These are phyloP conservation scores for Ptilonorhynchus violaceus DNA, from an alignment of 2,113 vertebrate species.

Conservation along the genomic window DNA sequence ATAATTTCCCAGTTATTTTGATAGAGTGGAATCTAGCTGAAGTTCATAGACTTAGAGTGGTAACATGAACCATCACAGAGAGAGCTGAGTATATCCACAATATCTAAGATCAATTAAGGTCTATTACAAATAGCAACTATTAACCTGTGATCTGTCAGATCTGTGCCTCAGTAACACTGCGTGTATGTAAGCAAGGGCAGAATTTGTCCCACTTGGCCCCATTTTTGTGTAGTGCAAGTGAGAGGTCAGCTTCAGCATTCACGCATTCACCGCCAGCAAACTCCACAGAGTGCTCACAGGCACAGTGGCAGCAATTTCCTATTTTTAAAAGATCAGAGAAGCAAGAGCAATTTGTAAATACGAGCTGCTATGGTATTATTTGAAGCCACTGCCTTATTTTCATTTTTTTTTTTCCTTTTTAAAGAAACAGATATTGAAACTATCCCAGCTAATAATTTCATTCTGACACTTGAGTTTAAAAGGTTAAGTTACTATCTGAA, in stretches of 20 bases:
- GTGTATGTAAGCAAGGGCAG: neutral
- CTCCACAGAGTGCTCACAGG: neutral
- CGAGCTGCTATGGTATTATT: neutral
- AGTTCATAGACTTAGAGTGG: neutral
- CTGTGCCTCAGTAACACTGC: neutral
- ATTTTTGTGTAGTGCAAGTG: neutral
- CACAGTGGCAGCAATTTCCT: neutral
- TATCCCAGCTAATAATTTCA: constrained; percentile 67
- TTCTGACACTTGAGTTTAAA: constrained; percentile 77
- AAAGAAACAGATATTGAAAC: constrained; percentile 68
- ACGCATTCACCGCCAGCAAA: neutral
- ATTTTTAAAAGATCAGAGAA: constrained; percentile 44
- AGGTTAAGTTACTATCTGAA: constrained; percentile 80
- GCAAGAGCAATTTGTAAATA: constrained; percentile 8
- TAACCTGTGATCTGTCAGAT: constrained; percentile 18
- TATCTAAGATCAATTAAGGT: neutral
- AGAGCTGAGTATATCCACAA: neutral
- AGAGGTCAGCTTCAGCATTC: constrained; percentile 40
- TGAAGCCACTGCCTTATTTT: neutral
- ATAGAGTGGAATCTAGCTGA: neutral
- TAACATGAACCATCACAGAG: neutral
- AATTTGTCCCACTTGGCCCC: neutral
- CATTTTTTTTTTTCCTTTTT: neutral
- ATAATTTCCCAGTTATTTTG: neutral
- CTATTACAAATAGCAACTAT: neutral